phyloP scores from a whole-genome alignment of 1,140 invertebrate genomes.

The Frieseomelitta varia region DNA sequence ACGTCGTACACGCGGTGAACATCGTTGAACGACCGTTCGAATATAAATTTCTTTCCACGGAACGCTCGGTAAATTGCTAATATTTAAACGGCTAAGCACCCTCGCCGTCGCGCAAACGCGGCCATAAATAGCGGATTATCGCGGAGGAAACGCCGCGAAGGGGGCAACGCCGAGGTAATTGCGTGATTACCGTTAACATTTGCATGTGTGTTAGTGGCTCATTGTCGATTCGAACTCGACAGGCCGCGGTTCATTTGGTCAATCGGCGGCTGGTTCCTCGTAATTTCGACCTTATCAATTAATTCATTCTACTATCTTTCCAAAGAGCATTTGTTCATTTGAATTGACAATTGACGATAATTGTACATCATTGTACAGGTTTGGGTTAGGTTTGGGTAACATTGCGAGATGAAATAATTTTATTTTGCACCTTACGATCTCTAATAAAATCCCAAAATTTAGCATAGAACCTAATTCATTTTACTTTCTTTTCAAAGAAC shows the following conservation, averaged over 20 bases:
- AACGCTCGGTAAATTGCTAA: conserved; percentile 17
- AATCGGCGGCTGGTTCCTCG: background rate
- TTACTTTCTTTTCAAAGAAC: background rate
- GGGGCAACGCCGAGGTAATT: conserved; percentile 17
- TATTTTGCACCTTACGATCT: too few relatives aligned
- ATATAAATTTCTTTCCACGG: conserved; percentile 26
- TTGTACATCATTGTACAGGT: too few relatives aligned
- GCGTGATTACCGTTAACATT: conserved; percentile 46
- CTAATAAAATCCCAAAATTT: too few relatives aligned
- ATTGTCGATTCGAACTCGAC: conserved; percentile 8
- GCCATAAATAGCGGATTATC: conserved; percentile 45
- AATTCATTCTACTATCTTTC: background rate
- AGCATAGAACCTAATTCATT: too few relatives aligned
- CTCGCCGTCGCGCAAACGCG: conserved; percentile 3
- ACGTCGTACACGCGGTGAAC: background rate
- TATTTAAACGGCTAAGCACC: conserved; percentile 33
- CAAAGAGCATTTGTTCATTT: too few relatives aligned
- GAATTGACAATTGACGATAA: background rate
- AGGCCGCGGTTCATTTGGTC: background rate
- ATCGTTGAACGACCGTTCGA: background rate
- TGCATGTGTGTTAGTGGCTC: conserved; percentile 26
- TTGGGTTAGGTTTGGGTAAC: too few relatives aligned
- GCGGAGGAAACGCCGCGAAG: conserved; percentile 7
- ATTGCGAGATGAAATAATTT: too few relatives aligned
- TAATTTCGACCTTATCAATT: background rate